These are phyloP conservation scores for Eumacrocentrus americanus DNA, from an alignment of 2,888 invertebrate species.

Conservation along the genomic window DNA sequence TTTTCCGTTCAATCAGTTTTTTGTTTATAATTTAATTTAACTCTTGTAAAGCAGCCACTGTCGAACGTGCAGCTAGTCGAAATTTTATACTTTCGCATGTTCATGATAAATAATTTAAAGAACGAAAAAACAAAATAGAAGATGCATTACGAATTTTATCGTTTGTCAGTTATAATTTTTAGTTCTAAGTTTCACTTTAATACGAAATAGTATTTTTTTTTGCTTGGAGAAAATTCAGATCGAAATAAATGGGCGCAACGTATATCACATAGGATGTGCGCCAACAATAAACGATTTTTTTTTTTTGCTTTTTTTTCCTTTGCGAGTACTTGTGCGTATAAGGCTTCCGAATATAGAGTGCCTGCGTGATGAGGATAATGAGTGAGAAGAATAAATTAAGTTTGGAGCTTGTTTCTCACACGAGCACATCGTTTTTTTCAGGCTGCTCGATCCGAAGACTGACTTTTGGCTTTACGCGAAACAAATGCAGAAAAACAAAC, in stretches of 20 bases:
- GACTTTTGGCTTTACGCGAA: conserved; percentile 42
- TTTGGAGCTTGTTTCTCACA: no score
- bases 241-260: no score
- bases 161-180: no score
- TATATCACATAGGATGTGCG: no score
- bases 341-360: background rate
- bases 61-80: conserved; percentile 30
- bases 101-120: background rate
- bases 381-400: background rate
- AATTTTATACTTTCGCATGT: conserved; percentile 28
- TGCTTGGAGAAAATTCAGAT: background rate
- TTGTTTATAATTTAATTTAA: background rate
- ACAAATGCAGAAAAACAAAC: conserved; percentile 14
- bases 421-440: conserved; percentile 38
- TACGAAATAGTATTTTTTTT: background rate
- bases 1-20: no score
- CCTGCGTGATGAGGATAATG: conserved; percentile 9
- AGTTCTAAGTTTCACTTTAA: background rate
- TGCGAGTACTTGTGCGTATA: conserved; percentile 21
- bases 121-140: background rate
- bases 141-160: background rate
- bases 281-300: background rate
- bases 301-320: background rate
- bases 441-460: conserved; percentile 41
- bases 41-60: background rate